Evolutionary conservation across 2,797 vertebrate genomes (phyloP).

Genomic region (Carduelis carduelis): DNA sequence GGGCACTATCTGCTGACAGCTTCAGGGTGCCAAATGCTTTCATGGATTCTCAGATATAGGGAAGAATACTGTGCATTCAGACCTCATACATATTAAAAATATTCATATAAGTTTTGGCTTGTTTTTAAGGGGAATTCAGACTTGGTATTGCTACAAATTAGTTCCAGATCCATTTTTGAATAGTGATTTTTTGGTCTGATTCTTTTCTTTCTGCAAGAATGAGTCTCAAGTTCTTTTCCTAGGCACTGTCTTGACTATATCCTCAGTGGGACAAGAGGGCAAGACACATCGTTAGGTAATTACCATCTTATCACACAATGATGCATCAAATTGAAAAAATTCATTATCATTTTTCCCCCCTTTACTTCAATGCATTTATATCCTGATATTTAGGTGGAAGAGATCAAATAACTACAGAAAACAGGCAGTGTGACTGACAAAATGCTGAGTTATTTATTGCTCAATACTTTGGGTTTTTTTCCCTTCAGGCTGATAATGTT

Average conservation of each 20-base stretch:
- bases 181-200: background rate
- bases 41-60: background rate
- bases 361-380: background rate
- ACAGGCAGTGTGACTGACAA: background rate
- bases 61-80: background rate
- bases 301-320: background rate
- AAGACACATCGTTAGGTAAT: background rate
- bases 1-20: constrained; percentile 12
- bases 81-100: background rate
- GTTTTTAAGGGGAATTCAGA: background rate
- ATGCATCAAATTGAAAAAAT: background rate
- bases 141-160: background rate
- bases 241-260: background rate
- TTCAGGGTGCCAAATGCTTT: background rate
- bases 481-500: background rate
- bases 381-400: background rate
- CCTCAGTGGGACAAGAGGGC: background rate
- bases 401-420: background rate
- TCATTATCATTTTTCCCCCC: fast-evolving
- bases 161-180: background rate
- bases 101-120: background rate
- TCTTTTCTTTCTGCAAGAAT: background rate
- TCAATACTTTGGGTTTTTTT: background rate
- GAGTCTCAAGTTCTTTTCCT: background rate
- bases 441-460: background rate